Evolutionary conservation across 2,888 invertebrate species (phyloP).

Genomic region (Cancer borealis): DNA sequence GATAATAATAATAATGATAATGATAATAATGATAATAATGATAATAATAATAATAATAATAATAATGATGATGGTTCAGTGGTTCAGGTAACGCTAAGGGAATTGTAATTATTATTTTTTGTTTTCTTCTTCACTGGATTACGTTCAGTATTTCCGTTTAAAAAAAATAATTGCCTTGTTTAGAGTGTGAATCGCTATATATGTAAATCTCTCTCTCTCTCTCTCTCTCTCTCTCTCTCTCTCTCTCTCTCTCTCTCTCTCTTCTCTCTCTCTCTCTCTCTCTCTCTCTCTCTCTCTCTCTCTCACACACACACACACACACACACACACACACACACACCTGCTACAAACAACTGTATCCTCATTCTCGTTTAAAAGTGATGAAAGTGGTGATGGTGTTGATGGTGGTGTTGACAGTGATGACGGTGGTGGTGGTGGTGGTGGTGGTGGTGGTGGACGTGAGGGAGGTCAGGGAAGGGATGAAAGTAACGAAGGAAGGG

Average conservation of each 20-base stretch:
- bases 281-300: conserved; percentile 10
- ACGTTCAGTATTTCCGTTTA: no score
- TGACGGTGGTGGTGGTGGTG: background rate
- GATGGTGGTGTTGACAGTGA: background rate
- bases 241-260: background rate
- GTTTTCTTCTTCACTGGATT: no score
- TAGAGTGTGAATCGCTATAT: background rate
- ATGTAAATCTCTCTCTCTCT: background rate
- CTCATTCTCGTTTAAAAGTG: background rate
- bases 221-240: background rate
- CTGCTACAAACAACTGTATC: background rate
- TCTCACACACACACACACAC: background rate
- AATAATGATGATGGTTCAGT: no score
- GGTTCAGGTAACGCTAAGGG: no score
- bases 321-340: background rate
- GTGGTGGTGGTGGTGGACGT: background rate
- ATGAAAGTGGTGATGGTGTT: background rate
- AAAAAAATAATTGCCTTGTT: background rate
- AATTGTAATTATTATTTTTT: no score
- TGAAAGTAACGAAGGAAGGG: background rate
- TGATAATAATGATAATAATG: no score
- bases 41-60: no score
- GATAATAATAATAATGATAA: no score
- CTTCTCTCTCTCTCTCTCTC: conserved; percentile 29
- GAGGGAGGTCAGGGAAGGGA: background rate